Percentiles rank a stretch among this genome's conserved stretches.
These are phyloP conservation scores for Andrena praecox DNA, from an alignment of 2,888 invertebrate genomes.

Conservation along the genomic window DNA sequence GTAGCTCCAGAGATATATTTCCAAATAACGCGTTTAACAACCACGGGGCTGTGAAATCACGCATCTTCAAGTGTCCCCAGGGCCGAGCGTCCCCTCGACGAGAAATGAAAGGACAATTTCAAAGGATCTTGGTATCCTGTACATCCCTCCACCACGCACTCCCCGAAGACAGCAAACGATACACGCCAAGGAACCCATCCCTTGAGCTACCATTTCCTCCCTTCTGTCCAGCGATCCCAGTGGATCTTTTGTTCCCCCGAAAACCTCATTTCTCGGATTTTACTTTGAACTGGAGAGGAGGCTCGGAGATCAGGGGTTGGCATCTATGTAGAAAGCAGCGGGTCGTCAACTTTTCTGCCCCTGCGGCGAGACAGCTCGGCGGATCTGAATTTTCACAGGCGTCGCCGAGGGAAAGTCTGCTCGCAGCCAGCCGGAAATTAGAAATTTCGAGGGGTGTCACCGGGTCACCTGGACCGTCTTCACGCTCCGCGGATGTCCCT, in stretches of 20 bases:
- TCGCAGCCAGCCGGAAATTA: conserved; percentile 66
- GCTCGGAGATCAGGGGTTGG: not conserved
- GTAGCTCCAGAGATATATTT: not conserved
- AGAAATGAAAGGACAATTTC: conserved; percentile 6
- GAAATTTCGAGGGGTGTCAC: conserved; percentile 63
- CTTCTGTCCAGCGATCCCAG: not conserved
- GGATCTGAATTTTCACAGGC: conserved; percentile 10
- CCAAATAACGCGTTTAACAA: conserved; percentile 19
- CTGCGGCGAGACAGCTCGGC: conserved; percentile 7
- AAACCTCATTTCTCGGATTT: conserved; percentile 57
- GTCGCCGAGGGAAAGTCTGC: not conserved
- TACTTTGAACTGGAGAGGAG: conserved; percentile 35
- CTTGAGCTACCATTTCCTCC: conserved; percentile 28
- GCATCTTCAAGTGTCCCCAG: not conserved
- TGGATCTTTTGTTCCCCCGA: conserved; percentile 38
- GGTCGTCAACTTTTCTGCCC: conserved; percentile 32
- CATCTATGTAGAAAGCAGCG: not conserved
- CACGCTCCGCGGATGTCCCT: conserved; percentile 42
- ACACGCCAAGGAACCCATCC: conserved; percentile 30
- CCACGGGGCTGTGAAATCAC: not conserved
- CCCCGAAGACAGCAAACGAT: conserved; percentile 14
- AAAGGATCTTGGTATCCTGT: conserved; percentile 13
- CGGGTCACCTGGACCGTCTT: conserved; percentile 45
- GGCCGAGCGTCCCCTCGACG: not conserved
- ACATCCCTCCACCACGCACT: conserved; percentile 24